Evolutionary conservation across 2,797 vertebrate genomes (phyloP).

Genomic region (Psittacula derbiana): DNA sequence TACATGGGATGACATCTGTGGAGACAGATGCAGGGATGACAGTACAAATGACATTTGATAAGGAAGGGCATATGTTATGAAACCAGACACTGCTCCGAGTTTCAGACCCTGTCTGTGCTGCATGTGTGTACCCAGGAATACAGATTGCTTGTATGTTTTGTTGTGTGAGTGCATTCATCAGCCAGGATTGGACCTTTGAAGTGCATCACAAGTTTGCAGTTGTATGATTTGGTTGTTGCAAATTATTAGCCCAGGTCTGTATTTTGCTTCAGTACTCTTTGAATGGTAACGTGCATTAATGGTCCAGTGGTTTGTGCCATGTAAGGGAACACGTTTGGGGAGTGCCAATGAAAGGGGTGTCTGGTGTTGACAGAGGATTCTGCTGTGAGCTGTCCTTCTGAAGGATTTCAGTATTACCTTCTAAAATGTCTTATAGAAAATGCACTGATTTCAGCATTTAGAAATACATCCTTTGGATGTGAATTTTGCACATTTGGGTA

Average conservation of each 20-base stretch:
- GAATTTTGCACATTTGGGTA: not conserved
- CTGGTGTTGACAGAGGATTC: not conserved
- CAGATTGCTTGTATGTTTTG: not conserved
- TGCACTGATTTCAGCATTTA: not conserved
- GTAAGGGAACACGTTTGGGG: not conserved
- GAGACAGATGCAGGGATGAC: conserved; percentile 67
- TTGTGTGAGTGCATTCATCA: not conserved
- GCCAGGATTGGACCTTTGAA: not conserved
- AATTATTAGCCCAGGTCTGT: not conserved
- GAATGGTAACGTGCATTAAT: not conserved
- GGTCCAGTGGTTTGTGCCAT: accelerated
- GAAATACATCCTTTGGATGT: not conserved
- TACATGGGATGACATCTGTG: conserved; percentile 71
- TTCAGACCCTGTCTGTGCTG: conserved; percentile 5
- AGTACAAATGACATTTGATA: conserved; percentile 69
- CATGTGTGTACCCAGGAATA: not conserved
- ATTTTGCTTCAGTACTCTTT: not conserved
- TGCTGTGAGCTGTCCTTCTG: not conserved
- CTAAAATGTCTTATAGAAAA: not conserved
- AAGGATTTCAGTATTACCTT: not conserved
- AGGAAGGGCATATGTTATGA: conserved; percentile 69
- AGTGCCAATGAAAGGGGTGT: not conserved
- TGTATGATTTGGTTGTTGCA: not conserved
- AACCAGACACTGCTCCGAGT: conserved; percentile 41
- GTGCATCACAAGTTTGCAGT: not conserved